Base-by-base conservation (phyloP, 2,888 invertebrate species). In the Bimastos eiseni region DNA sequence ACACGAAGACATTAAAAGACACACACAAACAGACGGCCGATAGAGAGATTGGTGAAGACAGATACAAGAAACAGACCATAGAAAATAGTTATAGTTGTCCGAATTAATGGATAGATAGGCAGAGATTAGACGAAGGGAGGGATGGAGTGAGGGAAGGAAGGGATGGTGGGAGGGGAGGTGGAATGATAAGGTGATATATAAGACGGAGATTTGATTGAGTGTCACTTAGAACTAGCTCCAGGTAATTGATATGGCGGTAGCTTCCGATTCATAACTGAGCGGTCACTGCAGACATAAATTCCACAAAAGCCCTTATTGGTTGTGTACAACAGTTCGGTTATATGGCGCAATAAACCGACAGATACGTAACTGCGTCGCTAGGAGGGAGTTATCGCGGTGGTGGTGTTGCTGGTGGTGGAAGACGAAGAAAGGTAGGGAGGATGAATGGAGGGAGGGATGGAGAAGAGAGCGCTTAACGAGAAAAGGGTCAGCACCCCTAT, bases 401-500 rank as follows among this genome's bases (percentile, higher is more conserved):
- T 70, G 70, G 30, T 70, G 70, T 30, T 70, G 70, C 8, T 70
- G n/a, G n/a, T 70, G 70, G 30, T 70, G 70, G 70, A 70, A 30
- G 70, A 70, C 24, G 55, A 30, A 44, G 8, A 41, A 15, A 49
- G 49, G 49, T 4, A 49, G 21, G 49, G 19, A 49, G 30, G 17
- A 70, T 30, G 30, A 0, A 37, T 30, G 86, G 86, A 37, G 15
- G 86, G 6, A 86, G 2, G 86, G 86, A 36, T 34, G 86, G 34
- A 37, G 86, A 36, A 24, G 86, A 33, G 37, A 36, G 86, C 86
- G 86, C 6, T 86, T 86, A 36, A 86, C 86, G 86, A 86, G 36
- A 36, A 86, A 86, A 86, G 86, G 86, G 86, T 86, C 86, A 37
- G 86, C 86, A 37, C 30, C 86, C 36, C 86, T 36, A 86, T 86